A percentile compares a stretch with the other conserved stretches of the same genome.
Conservation (phyloP, 2,888 invertebrate genomes). For the Philonicus albiceps region DNA sequence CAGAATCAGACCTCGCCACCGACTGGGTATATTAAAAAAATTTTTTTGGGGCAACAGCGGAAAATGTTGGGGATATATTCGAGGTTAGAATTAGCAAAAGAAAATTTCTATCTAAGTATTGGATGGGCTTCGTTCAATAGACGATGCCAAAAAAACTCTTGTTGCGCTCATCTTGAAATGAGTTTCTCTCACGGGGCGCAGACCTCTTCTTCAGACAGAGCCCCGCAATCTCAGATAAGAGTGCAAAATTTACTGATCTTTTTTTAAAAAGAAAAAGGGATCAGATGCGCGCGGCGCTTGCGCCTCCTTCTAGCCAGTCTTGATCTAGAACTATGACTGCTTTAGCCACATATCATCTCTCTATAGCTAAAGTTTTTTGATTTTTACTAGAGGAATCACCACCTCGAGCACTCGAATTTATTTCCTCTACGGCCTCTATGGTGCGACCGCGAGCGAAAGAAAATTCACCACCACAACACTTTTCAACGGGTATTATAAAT, state of each 20-base stretch:
- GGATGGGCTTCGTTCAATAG: not conserved
- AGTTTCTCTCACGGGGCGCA: not conserved
- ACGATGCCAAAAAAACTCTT: slow-evolving; percentile 14
- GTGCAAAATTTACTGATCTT: not conserved
- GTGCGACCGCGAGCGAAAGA: not conserved
- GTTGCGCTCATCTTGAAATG: not conserved
- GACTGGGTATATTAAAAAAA: slow-evolving; percentile 20
- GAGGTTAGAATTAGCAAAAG: slow-evolving; percentile 38
- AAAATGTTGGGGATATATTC: slow-evolving; percentile 38
- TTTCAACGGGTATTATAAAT: slow-evolving; percentile 19
- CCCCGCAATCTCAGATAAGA: not conserved
- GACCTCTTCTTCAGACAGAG: not conserved
- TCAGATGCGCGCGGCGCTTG: not conserved
- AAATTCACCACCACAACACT: not conserved
- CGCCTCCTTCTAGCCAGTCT: not conserved
- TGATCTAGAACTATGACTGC: slow-evolving; percentile 12
- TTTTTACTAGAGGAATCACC: not conserved
- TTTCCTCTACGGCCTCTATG: not conserved
- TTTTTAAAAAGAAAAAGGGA: not conserved
- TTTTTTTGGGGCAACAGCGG: slow-evolving; percentile 12
- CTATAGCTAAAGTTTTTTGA: not conserved
- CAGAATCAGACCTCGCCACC: slow-evolving; percentile 23
- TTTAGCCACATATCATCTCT: slow-evolving; percentile 7
- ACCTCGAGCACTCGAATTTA: not conserved
- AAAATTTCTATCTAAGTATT: slow-evolving; percentile 2